phyloP scores from a whole-genome alignment of 2,888 invertebrate species.

The Agrochola lota region DNA sequence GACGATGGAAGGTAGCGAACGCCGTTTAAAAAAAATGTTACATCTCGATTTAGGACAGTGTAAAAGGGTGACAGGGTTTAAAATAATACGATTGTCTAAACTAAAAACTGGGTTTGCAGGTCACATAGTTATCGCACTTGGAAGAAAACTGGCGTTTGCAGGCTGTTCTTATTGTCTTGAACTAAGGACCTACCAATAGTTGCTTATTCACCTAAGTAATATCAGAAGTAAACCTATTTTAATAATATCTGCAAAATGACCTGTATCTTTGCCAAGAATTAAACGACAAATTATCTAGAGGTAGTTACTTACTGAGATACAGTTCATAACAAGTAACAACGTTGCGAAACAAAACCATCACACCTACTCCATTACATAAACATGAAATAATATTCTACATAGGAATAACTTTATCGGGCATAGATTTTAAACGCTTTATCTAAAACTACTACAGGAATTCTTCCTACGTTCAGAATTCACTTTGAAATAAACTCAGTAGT shows the following conservation, averaged over 20 bases:
- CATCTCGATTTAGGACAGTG: neutral
- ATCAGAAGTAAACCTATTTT: conserved; percentile 5
- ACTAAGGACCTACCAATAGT: too few species aligned
- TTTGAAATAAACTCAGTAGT: conserved; percentile 61
- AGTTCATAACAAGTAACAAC: conserved; percentile 14
- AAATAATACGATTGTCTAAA: too few species aligned
- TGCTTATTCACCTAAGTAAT: neutral
- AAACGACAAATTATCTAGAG: conserved; percentile 15
- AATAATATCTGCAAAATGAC: conserved; percentile 2
- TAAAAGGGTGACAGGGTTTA: too few species aligned
- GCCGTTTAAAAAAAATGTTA: neutral
- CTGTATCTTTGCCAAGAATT: neutral
- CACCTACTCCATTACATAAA: conserved; percentile 45
- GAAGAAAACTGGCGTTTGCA: too few species aligned
- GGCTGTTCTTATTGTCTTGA: too few species aligned
- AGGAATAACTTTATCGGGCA: conserved; percentile 56
- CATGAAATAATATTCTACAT: conserved; percentile 53
- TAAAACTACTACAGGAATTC: conserved; percentile 52
- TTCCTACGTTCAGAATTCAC: conserved; percentile 53
- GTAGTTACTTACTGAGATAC: conserved; percentile 7
- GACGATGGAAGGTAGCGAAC: too few species aligned
- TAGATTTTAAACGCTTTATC: conserved; percentile 68
- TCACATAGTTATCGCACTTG: too few species aligned
- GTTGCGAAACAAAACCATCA: conserved; percentile 43
- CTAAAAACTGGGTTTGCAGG: too few species aligned